Conservation (phyloP, 2,113 vertebrate species). For the Columbina picui region DNA sequence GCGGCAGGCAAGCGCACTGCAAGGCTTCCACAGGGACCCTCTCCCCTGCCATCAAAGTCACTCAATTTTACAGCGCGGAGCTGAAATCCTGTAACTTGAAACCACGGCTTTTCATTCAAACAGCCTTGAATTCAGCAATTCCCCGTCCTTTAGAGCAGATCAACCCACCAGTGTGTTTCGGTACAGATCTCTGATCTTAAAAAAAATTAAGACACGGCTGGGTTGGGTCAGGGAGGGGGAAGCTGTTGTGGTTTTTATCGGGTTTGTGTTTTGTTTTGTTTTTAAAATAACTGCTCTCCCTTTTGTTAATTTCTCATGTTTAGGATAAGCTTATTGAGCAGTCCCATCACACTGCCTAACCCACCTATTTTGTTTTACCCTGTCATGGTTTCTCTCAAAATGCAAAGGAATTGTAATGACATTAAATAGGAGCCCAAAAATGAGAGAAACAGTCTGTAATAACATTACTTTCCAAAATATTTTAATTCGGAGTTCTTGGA, state of each 20-base stretch:
- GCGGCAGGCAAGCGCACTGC: not conserved
- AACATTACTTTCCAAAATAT: not conserved
- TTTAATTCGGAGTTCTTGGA: not conserved
- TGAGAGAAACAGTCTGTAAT: not conserved
- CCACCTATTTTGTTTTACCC: not conserved
- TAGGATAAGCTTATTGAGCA: not conserved
- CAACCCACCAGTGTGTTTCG: not conserved
- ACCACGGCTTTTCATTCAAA: not conserved
- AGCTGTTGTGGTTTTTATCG: not conserved
- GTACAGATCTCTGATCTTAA: not conserved
- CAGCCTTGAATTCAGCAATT: not conserved
- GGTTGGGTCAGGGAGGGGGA: not conserved
- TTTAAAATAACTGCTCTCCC: not conserved
- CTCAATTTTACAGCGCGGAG: not conserved
- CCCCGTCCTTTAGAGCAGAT: not conserved
- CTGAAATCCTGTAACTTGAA: not conserved
- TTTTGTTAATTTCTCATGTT: not conserved
- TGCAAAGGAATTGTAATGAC: not conserved
- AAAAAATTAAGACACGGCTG: not conserved
- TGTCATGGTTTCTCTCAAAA: not conserved
- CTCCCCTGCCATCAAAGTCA: not conserved
- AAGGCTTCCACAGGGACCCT: not conserved
- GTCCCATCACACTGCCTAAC: not conserved
- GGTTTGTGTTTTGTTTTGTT: not conserved
- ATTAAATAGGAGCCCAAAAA: not conserved